These are phyloP conservation scores for Clanis bilineata DNA, from an alignment of 2,888 invertebrate species.

Conservation along the genomic window DNA sequence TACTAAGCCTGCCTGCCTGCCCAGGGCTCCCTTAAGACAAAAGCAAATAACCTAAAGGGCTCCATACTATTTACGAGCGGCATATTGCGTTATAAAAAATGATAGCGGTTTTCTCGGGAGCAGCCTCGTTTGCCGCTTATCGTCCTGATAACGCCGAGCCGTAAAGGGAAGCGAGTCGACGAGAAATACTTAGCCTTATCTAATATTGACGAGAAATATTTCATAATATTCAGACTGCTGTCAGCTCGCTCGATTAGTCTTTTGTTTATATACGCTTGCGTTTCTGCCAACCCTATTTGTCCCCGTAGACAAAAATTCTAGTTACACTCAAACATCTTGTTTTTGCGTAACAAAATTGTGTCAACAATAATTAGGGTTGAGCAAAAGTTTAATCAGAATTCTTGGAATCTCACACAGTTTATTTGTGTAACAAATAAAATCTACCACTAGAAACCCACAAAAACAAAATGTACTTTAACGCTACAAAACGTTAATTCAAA, in stretches of 20 bases:
- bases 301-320: slow-evolving; percentile 24
- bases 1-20: slow-evolving; percentile 30
- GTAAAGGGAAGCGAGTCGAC: slow-evolving; percentile 59
- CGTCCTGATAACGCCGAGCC: slow-evolving; percentile 58
- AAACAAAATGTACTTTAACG: not conserved
- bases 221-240: slow-evolving; percentile 43
- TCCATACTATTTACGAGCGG: slow-evolving; percentile 56
- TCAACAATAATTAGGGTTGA: slow-evolving; percentile 18
- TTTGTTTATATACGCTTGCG: slow-evolving; percentile 39
- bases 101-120: slow-evolving; percentile 60
- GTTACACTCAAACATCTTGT: slow-evolving; percentile 18
- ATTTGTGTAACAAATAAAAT: not conserved
- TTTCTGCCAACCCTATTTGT: slow-evolving; percentile 29
- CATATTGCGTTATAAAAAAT: slow-evolving; percentile 71
- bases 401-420: not conserved
- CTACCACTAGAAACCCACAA: not conserved
- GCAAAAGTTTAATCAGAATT: slow-evolving; percentile 1
- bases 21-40: slow-evolving; percentile 42
- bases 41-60: slow-evolving; percentile 50
- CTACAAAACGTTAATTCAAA: not conserved
- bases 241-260: slow-evolving; percentile 40
- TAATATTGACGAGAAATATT: slow-evolving; percentile 57
- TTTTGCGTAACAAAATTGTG: slow-evolving; percentile 13
- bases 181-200: slow-evolving; percentile 60
- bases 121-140: slow-evolving; percentile 64